Evolutionary conservation across 2,888 invertebrate species (phyloP).

Genomic region (Helleia helle): DNA sequence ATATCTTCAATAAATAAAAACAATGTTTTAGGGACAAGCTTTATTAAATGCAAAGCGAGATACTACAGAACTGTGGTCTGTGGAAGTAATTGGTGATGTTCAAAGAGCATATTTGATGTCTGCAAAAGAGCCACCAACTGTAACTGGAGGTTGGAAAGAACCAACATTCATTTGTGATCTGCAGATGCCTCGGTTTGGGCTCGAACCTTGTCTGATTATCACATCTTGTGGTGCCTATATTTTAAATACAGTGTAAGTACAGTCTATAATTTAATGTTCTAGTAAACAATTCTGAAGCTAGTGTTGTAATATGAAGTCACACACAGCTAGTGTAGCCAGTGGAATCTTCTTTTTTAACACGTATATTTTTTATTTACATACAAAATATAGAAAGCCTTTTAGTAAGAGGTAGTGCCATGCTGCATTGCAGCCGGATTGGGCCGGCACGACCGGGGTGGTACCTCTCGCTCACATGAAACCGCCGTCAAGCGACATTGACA

Average conservation of each 20-base stretch:
- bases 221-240: slow-evolving; percentile 72
- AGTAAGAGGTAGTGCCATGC: no score
- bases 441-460: no score
- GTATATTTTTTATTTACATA: no score
- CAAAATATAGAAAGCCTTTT: no score
- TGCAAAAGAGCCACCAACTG: slow-evolving; percentile 35
- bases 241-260: slow-evolving; percentile 62
- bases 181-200: slow-evolving; percentile 51
- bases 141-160: slow-evolving; percentile 44
- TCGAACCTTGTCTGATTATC: slow-evolving; percentile 70
- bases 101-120: slow-evolving; percentile 49
- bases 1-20: not conserved
- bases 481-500: no score
- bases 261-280: no score
- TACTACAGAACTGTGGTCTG: slow-evolving; percentile 52
- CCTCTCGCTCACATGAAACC: no score
- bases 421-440: no score
- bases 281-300: no score
- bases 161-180: slow-evolving; percentile 62
- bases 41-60: slow-evolving; percentile 47
- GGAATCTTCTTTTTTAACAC: no score
- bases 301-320: no score
- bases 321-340: no score
- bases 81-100: slow-evolving; percentile 52
- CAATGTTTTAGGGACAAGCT: slow-evolving; percentile 40